Base-by-base conservation (phyloP, 2,797 vertebrate species). In the Malacoraja senta region DNA sequence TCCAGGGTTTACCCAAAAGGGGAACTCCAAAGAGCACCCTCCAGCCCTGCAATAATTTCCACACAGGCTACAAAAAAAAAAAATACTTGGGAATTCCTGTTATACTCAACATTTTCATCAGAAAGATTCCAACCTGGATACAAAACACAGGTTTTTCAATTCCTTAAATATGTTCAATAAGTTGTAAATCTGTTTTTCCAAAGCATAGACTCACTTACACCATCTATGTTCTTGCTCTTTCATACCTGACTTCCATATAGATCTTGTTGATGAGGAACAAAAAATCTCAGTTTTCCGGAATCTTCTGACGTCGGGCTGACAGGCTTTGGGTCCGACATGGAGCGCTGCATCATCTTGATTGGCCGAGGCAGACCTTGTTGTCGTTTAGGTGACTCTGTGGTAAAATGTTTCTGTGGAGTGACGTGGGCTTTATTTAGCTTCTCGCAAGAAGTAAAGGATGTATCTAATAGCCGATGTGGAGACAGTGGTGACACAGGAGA, bases 231-330 rank as follows among this genome's bases (percentile, higher is more conserved):
- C n/a, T 90, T 94, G 86, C 93, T 4, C 63, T n/a, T 68, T n/a
- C 96, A 0, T 98, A 99, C 99, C 99, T 99, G 98, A 95, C 97
- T 98, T 95, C 97, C 97, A 84, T 98, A 97, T 91, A 98, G 95
- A 95, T 97, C 96, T 26, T 98, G 97, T 94, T 98, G 98, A 95
- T 99, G 98, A 95, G 99, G 99, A 94, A 99, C 96, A 93, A 98
- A 98, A 96, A 99, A 99, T 94, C 98, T 98, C 95, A 98, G 97
- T 96, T 98, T 99, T 94, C 96, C 93, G 0, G 98, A 96, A 93
- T 99, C 98, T 93, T 99, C 99, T 8, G 98, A 98, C 0, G 99
- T 99, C 94, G 99, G 99, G 95, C 99, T 99, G 95, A 99, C 98
- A 95, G 99, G 99, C 94, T 99, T 99, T 86, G 99, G 99, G 95